Conservation (phyloP, 2,888 invertebrate genomes). For the Agrochola macilenta region DNA sequence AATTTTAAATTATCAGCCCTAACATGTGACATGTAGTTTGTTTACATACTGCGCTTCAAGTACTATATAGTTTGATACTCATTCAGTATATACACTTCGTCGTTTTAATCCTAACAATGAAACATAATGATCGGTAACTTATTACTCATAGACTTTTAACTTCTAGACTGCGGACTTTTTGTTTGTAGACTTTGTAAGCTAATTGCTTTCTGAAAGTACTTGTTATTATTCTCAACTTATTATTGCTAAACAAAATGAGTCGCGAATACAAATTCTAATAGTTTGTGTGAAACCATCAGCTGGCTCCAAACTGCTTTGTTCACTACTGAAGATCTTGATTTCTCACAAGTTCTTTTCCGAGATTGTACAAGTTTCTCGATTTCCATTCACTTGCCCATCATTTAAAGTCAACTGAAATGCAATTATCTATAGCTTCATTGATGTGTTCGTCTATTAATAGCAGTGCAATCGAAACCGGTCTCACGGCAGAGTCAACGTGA, state of each 20-base stretch:
- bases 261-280: slow-evolving; percentile 13
- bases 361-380: not conserved
- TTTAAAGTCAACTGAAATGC: slow-evolving; percentile 11
- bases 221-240: slow-evolving; percentile 10
- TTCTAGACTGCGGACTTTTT: not conserved
- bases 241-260: slow-evolving; percentile 15
- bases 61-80: slow-evolving; percentile 14
- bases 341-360: not conserved
- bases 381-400: not conserved
- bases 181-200: slow-evolving; percentile 20
- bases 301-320: not conserved
- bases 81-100: slow-evolving; percentile 14
- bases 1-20: slow-evolving; percentile 30
- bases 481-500: slow-evolving; percentile 52
- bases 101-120: slow-evolving; percentile 24
- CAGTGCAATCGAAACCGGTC: slow-evolving; percentile 57
- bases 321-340: not conserved
- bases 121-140: slow-evolving; percentile 9
- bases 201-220: slow-evolving; percentile 32
- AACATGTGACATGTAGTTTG: slow-evolving; percentile 19
- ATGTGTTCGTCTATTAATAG: slow-evolving; percentile 57
- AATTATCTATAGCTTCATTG: slow-evolving; percentile 40
- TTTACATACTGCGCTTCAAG: slow-evolving; percentile 25
- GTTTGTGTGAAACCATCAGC: slow-evolving; percentile 4
- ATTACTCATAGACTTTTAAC: slow-evolving; percentile 3